Evolutionary conservation across 1,140 invertebrate genomes (phyloP).

Genomic region (Drosophila ambigua): DNA sequence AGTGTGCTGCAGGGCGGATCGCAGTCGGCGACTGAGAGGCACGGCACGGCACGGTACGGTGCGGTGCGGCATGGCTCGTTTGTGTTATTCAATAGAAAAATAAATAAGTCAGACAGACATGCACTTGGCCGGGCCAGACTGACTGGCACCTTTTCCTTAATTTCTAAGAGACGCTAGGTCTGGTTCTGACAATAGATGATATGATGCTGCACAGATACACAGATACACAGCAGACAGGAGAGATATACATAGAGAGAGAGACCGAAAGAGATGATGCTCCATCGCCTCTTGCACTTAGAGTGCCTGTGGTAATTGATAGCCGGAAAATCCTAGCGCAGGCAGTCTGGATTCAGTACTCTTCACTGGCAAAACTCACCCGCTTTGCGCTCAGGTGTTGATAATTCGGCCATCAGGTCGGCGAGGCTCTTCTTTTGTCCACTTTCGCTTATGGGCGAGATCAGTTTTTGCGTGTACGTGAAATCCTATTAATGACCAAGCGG

Average conservation of each 20-base stretch:
- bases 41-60: neutral
- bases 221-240: neutral
- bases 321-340: slow-evolving; percentile 20
- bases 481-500: slow-evolving; percentile 82
- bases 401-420: slow-evolving; percentile 89
- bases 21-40: neutral
- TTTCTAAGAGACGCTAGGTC: slow-evolving; percentile 53
- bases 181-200: slow-evolving; percentile 10
- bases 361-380: slow-evolving; percentile 66
- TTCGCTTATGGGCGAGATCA: slow-evolving; percentile 90
- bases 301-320: slow-evolving; percentile 60
- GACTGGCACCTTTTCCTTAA: slow-evolving; percentile 77
- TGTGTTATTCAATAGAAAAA: slow-evolving; percentile 78
- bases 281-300: slow-evolving; percentile 4
- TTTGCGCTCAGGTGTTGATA: slow-evolving; percentile 84
- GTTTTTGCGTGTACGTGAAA: slow-evolving; percentile 89
- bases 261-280: slow-evolving; percentile 3
- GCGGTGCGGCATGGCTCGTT: slow-evolving; percentile 42
- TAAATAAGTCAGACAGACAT: slow-evolving; percentile 69
- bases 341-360: neutral
- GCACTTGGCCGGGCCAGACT: slow-evolving; percentile 69
- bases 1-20: slow-evolving; percentile 60
- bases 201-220: slow-evolving; percentile 5
- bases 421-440: slow-evolving; percentile 91
- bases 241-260: neutral